Conservation (phyloP, 2,797 vertebrate genomes). For the Lindbergichthys nudifrons region DNA sequence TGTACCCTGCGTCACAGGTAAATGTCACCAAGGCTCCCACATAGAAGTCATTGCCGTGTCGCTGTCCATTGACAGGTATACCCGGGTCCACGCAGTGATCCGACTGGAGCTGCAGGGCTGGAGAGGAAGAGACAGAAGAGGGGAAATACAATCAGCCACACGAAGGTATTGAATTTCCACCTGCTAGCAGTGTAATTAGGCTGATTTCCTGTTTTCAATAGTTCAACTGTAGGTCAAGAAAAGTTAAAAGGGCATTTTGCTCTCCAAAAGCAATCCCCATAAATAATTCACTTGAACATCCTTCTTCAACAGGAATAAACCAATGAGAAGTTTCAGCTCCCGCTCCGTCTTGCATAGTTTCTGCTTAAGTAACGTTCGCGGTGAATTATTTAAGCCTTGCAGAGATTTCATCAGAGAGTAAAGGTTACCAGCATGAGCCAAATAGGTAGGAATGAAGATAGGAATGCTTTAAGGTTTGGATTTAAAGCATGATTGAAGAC, state of each 20-base stretch:
- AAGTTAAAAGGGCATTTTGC: conserved; percentile 29
- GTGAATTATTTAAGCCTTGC: conserved; percentile 69
- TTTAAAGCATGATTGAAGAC: conserved; percentile 12
- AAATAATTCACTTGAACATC: conserved; percentile 46
- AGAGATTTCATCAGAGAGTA: conserved; percentile 56
- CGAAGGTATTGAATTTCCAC: not conserved
- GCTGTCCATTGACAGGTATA: conserved; percentile 96
- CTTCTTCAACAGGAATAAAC: conserved; percentile 38
- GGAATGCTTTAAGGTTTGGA: conserved; percentile 12
- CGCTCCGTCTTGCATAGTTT: conserved; percentile 29
- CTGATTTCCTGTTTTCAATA: conserved; percentile 2
- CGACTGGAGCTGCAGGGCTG: conserved; percentile 95
- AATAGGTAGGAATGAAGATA: conserved; percentile 23
- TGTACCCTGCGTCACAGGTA: conserved; percentile 96
- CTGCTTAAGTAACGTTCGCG: conserved; percentile 22
- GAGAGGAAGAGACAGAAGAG: conserved; percentile 15
- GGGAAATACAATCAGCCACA: not conserved
- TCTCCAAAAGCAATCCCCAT: conserved; percentile 32
- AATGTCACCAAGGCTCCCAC: conserved; percentile 96
- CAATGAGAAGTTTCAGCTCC: conserved; percentile 28
- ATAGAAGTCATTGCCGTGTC: conserved; percentile 96
- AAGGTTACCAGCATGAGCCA: conserved; percentile 41
- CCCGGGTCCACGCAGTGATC: conserved; percentile 98
- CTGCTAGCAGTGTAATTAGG: conserved; percentile 11
- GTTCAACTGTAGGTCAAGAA: conserved; percentile 37